Evolutionary conservation across 2,797 vertebrate species (phyloP).

Genomic region (Dallia pectoralis): DNA sequence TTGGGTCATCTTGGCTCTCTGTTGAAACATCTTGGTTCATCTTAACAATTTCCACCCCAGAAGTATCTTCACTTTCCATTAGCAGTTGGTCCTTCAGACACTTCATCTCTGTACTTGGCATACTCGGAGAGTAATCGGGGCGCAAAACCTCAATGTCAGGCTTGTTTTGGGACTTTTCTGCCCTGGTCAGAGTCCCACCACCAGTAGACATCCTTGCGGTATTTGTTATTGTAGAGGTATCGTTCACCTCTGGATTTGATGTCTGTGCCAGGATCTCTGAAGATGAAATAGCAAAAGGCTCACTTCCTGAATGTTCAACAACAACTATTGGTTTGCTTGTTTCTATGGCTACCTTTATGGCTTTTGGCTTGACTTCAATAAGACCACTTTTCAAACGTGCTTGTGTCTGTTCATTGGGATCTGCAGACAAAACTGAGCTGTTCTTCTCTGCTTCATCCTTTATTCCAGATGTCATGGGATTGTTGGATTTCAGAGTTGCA

Average conservation of each 20-base stretch:
- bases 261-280: slow-evolving; percentile 5
- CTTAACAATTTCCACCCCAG: neutral
- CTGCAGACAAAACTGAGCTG: slow-evolving; percentile 28
- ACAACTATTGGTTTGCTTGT: neutral
- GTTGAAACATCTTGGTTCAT: neutral
- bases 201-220: slow-evolving; percentile 7
- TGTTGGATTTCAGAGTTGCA: slow-evolving; percentile 12
- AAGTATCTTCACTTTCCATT: neutral
- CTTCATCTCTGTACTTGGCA: neutral
- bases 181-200: slow-evolving; percentile 1
- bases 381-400: neutral
- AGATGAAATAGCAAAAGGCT: neutral
- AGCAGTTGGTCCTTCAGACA: neutral
- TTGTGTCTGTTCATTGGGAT: slow-evolving; percentile 10
- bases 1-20: neutral
- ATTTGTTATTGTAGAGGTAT: neutral
- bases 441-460: slow-evolving; percentile 34
- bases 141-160: neutral
- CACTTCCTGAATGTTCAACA: neutral
- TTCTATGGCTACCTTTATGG: neutral
- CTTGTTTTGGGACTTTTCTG: slow-evolving; percentile 14
- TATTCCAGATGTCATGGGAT: slow-evolving; percentile 21
- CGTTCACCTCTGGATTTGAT: slow-evolving; percentile 12
- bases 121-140: neutral
- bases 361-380: slow-evolving; percentile 3